phyloP scores from a whole-genome alignment of 2,113 vertebrate species.

The Nannospalax galili region DNA sequence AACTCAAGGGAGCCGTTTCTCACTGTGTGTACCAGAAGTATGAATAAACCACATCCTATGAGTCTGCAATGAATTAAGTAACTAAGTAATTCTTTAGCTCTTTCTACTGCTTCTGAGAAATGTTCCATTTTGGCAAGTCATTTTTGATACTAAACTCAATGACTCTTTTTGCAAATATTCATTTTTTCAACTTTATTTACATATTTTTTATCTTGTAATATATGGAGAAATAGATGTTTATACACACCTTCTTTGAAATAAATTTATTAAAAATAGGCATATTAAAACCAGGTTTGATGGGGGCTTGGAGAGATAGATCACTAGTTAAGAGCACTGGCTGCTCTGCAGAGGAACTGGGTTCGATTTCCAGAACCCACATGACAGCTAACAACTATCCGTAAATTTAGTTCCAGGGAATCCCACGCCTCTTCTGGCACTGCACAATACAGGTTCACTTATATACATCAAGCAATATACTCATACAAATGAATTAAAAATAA shows the following conservation, averaged over 20 bases:
- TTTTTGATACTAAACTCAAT: not conserved
- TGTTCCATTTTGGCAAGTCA: not conserved
- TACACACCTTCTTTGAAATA: not conserved
- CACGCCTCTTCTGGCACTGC: no score
- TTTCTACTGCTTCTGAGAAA: not conserved
- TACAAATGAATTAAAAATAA: no score
- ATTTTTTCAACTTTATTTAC: not conserved
- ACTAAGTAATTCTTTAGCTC: not conserved
- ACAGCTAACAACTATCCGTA: no score
- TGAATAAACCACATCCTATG: not conserved
- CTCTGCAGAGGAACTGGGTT: no score
- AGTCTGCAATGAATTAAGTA: not conserved
- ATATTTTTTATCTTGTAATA: not conserved
- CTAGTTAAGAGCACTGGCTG: no score
- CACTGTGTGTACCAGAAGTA: not conserved
- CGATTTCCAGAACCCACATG: no score
- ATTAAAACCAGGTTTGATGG: not conserved
- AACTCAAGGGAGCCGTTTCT: not conserved
- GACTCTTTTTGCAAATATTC: not conserved
- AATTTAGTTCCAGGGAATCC: no score
- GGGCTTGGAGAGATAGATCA: no score
- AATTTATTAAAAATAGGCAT: not conserved
- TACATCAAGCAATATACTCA: no score
- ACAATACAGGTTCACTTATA: no score
- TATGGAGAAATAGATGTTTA: not conserved